phyloP scores from a whole-genome alignment of 2,113 vertebrate genomes.

The Coptodon bakossiorum region DNA sequence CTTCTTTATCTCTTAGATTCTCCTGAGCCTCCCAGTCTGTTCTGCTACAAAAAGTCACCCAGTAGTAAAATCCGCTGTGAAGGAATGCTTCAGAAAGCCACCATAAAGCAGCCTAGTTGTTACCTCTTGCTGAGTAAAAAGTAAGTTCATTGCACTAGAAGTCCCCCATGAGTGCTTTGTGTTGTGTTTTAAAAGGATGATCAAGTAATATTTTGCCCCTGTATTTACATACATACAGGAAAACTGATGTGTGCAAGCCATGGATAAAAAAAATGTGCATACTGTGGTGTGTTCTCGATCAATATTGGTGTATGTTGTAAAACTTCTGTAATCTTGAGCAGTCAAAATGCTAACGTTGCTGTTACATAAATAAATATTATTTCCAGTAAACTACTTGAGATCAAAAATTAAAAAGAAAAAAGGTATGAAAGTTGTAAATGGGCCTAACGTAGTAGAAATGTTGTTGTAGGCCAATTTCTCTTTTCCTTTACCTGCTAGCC shows the following conservation, averaged over 20 bases:
- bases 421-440: not conserved
- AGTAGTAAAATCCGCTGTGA: conserved; percentile 72
- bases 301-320: not conserved
- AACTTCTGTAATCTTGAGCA: not conserved
- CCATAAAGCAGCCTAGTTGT: conserved; percentile 31
- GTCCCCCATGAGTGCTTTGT: not conserved
- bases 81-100: conserved; percentile 27
- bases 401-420: not conserved
- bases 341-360: not conserved
- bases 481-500: not conserved
- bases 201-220: not conserved
- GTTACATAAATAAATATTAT: not conserved
- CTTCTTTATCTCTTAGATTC: conserved; percentile 31
- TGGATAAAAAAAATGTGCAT: not conserved
- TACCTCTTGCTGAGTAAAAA: conserved; percentile 51
- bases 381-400: not conserved
- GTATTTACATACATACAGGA: not conserved
- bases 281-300: not conserved
- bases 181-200: not conserved
- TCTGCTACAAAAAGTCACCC: conserved; percentile 66
- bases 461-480: not conserved
- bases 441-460: not conserved
- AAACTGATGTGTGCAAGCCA: not conserved
- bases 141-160: conserved; percentile 22
- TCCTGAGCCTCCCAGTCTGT: conserved; percentile 50